Evolutionary conservation across 2,888 invertebrate species (phyloP).

Genomic region (Metopia argyrocephala): DNA sequence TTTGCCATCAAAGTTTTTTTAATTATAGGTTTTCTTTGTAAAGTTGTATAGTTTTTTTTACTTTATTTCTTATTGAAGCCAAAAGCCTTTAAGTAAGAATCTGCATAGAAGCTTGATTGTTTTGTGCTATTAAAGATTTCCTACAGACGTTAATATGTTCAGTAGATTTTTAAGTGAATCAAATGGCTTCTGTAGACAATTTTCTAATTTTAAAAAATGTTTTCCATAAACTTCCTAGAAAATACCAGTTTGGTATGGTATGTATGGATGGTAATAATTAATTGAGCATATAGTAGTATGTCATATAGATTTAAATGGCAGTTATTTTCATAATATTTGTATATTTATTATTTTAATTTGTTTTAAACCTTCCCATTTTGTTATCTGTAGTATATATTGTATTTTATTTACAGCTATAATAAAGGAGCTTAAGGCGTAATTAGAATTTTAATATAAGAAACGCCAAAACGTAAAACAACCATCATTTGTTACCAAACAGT

Average conservation of each 20-base stretch:
- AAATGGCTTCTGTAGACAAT: constrained; percentile 37
- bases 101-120: not conserved
- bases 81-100: constrained; percentile 8
- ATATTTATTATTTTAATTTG: constrained; percentile 1
- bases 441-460: not conserved
- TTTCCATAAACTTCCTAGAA: constrained; percentile 50
- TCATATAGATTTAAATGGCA: constrained; percentile 26
- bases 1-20: constrained; percentile 30
- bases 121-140: no score
- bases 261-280: constrained; percentile 42
- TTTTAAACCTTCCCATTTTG: not conserved
- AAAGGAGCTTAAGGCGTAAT: not conserved
- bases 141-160: not conserved
- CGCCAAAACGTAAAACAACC: constrained; percentile 24
- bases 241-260: constrained; percentile 46
- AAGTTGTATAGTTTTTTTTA: constrained; percentile 28
- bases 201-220: not conserved
- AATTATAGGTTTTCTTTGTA: constrained; percentile 55
- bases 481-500: no score
- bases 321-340: no score
- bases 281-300: constrained; percentile 47
- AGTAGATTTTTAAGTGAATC: constrained; percentile 47
- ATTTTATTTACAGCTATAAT: constrained; percentile 3
- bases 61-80: not conserved
- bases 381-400: not conserved